phyloP scores from a whole-genome alignment of 1,140 invertebrate species.

The Zaprionus ornatus region DNA sequence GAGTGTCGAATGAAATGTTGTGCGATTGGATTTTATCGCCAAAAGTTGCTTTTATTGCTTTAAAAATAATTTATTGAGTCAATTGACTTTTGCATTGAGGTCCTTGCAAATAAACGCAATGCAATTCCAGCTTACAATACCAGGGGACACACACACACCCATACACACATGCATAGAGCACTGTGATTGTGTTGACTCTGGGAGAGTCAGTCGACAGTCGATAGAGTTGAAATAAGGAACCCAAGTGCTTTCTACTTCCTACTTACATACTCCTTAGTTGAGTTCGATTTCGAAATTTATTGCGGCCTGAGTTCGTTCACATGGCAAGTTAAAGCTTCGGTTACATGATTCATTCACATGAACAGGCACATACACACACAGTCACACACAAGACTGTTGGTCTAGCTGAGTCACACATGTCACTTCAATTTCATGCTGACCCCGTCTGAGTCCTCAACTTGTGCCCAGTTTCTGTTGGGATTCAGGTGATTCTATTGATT shows the following conservation, averaged over 20 bases:
- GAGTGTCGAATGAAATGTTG: conserved; percentile 28
- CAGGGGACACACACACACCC: conserved; percentile 40
- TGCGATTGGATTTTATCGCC: conserved; percentile 67
- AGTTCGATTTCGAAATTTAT: conserved; percentile 77
- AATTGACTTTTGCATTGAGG: conserved; percentile 75
- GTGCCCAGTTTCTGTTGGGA: neutral
- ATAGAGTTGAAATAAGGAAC: conserved; percentile 48
- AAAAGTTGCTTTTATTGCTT: conserved; percentile 74
- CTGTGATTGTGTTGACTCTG: conserved; percentile 58
- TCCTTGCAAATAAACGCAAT: conserved; percentile 77
- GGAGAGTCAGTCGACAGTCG: neutral
- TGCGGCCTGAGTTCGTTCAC: conserved; percentile 77
- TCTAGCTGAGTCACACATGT: conserved; percentile 66
- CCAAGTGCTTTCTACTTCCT: conserved; percentile 47
- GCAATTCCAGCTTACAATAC: conserved; percentile 73
- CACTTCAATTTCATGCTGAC: conserved; percentile 71
- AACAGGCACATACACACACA: conserved; percentile 21
- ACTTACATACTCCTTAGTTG: conserved; percentile 33
- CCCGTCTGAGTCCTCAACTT: conserved; percentile 22
- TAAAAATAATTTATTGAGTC: conserved; percentile 83
- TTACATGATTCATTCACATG: conserved; percentile 71
- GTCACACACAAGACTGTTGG: conserved; percentile 30
- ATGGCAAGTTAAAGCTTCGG: conserved; percentile 73
- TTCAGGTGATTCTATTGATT: conserved; percentile 30
- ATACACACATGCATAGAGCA: conserved; percentile 23